Conservation (phyloP, 2,797 vertebrate species). For the Echiichthys vipera region DNA sequence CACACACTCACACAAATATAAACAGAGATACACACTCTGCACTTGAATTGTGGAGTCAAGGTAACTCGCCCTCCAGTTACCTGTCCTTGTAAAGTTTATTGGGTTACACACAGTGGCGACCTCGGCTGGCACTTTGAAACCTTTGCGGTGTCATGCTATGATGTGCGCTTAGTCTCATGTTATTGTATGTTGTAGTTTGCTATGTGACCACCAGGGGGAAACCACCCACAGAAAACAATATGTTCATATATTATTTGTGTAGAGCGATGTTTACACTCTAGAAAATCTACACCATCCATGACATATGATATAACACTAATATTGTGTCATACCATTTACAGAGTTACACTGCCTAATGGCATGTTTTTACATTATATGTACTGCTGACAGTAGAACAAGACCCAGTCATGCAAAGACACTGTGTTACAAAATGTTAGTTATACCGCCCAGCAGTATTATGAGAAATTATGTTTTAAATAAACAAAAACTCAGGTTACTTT, state of each 20-base stretch:
- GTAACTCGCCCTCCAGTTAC: neutral
- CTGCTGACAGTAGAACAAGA: no score
- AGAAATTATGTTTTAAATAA: neutral
- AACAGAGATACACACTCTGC: conserved; percentile 24
- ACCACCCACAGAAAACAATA: neutral
- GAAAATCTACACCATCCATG: neutral
- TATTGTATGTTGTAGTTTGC: neutral
- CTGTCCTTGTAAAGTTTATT: conserved; percentile 24
- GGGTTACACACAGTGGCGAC: neutral
- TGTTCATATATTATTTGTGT: no score
- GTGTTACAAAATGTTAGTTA: no score
- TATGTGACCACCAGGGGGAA: conserved; percentile 21
- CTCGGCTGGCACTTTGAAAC: neutral
- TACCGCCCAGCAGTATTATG: no score
- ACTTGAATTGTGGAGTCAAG: conserved; percentile 1
- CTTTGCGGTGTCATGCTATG: neutral
- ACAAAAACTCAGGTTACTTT: neutral
- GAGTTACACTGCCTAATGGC: no score
- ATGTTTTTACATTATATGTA: no score
- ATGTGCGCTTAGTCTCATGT: neutral
- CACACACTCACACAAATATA: conserved; percentile 30
- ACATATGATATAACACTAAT: no score
- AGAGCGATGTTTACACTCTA: neutral
- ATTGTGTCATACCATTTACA: no score
- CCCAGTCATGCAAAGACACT: no score